phyloP scores from a whole-genome alignment of 2,888 invertebrate species.

The Crocallis elinguaria region DNA sequence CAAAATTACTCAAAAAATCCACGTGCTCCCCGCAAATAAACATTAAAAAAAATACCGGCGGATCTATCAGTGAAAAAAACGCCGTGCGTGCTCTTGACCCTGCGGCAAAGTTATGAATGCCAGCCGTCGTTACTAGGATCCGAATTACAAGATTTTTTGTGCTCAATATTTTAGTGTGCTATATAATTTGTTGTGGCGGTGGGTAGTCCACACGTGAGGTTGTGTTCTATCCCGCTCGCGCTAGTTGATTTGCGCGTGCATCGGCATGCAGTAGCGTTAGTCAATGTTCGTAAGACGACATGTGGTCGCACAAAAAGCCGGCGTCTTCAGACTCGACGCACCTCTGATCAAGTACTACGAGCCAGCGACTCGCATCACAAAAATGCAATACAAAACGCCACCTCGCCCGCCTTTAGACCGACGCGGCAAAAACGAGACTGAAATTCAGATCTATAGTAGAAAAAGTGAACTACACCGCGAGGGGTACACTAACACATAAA shows the following conservation, averaged over 20 bases:
- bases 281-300: constrained; percentile 61
- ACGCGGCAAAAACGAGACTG: constrained; percentile 86
- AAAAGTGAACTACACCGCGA: constrained; percentile 85
- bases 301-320: constrained; percentile 73
- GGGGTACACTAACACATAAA: constrained; percentile 85
- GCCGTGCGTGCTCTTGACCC: constrained; percentile 79
- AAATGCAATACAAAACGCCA: constrained; percentile 78
- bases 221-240: constrained; percentile 68
- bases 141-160: constrained; percentile 82
- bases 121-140: constrained; percentile 81
- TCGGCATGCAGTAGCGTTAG: constrained; percentile 55
- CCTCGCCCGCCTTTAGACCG: constrained; percentile 82
- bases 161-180: constrained; percentile 81
- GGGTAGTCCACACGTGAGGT: constrained; percentile 77
- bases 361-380: constrained; percentile 69
- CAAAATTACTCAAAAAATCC: constrained; percentile 78
- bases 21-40: constrained; percentile 76
- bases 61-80: constrained; percentile 57
- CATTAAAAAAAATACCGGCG: constrained; percentile 74
- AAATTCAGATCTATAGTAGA: constrained; percentile 86
- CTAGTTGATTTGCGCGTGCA: constrained; percentile 73
- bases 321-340: constrained; percentile 55
- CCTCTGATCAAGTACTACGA: constrained; percentile 50
- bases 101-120: constrained; percentile 83
- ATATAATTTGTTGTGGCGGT: constrained; percentile 72